Conservation (phyloP, 2,888 invertebrate genomes). For the Sphecodes monilicornis region DNA sequence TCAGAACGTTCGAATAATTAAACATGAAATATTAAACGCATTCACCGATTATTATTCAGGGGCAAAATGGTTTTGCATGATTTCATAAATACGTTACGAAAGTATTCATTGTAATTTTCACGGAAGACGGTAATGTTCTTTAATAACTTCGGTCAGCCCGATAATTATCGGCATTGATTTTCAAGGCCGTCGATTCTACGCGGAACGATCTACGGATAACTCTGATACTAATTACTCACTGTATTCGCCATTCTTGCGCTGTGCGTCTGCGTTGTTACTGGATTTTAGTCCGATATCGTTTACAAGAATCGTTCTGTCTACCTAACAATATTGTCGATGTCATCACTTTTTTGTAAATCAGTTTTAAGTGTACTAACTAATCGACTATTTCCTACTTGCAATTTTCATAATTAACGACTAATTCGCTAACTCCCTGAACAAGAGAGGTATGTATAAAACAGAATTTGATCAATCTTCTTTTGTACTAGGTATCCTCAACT, state of each 20-base stretch:
- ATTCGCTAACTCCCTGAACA: not conserved
- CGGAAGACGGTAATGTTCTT: constrained; percentile 14
- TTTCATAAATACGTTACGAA: constrained; percentile 15
- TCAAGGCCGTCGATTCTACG: constrained; percentile 31
- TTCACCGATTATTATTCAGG: not conserved
- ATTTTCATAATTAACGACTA: not conserved
- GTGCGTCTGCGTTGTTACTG: no score
- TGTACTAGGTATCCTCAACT: not conserved
- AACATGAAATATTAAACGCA: not conserved
- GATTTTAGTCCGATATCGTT: not conserved
- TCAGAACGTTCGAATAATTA: not conserved
- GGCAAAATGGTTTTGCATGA: not conserved
- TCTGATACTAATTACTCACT: constrained; percentile 19
- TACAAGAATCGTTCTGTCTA: not conserved
- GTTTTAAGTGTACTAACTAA: not conserved
- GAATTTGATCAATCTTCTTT: not conserved
- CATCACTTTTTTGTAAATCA: not conserved
- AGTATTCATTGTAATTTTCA: constrained; percentile 22
- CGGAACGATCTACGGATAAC: constrained; percentile 9
- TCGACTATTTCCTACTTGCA: not conserved
- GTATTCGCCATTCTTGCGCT: not conserved
- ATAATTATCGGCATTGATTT: constrained; percentile 32
- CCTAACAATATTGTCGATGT: not conserved
- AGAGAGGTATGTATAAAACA: not conserved
- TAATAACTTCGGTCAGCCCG: constrained; percentile 10